Evolutionary conservation across 2,113 vertebrate genomes (phyloP), one percentile per base, ranked within the genome.

Genomic region (Ammodytes marinus): DNA sequence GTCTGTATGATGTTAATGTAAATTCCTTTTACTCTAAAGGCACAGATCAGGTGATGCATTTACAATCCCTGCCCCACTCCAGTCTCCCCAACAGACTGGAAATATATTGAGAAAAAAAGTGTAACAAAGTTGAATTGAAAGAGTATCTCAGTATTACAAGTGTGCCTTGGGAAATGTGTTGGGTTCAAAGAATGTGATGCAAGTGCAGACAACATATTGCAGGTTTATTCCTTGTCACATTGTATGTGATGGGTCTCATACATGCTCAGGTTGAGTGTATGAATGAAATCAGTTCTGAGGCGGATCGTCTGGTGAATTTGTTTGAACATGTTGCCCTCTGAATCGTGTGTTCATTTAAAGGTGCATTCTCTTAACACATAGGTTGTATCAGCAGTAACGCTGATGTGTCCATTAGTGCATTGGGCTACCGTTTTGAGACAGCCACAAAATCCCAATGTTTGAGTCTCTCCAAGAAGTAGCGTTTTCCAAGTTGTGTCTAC

Each of bases 401-500:
- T 45, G 11, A 27, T 43, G 40, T 27, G 4, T 46, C 12, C 13
- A 11, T 27, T n/a, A 9, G 15, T 68, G 35, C 35, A 52, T 67
- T 6, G 8, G 4, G 40, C 45, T 49, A 8, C 53, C 1, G 0
- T 52, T 55, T 17, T 76, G 7, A 46, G 39, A 40, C 6, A 37
- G 14, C 47, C 39, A 27, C 39, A n/a, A 61, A 66, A 64, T 6
- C 0, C 14, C 47, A 45, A 39, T 17, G 15, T n/a, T 3, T 57
- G 40, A 57, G 17, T 42, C 49, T 4, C 49, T 12, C 13, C 15
- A 42, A 45, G 45, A 11, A 27, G 27, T 27, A 37, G 15, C 12
- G 59, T 13, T 17, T 43, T 45, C 14, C 39, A 15, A 58, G 59
- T 79, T 71, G 68, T 15, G 66, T 73, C 59, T 67, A 73, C 40